phyloP scores from a whole-genome alignment of 1,140 invertebrate genomes.

The Pseudomyrmex flavicornis region DNA sequence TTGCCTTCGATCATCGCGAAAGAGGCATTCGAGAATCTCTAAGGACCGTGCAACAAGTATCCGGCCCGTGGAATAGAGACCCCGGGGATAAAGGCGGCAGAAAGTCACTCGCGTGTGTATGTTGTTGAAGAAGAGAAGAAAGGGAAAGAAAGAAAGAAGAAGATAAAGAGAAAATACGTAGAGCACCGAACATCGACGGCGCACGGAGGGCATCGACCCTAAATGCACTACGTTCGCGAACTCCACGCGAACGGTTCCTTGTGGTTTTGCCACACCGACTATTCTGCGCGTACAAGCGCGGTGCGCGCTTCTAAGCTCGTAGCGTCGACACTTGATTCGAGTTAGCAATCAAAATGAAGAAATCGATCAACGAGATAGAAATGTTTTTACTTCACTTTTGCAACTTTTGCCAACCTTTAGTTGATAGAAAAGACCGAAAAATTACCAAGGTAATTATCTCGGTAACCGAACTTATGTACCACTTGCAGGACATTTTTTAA shows the following conservation, averaged over 20 bases:
- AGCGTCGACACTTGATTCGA: background rate
- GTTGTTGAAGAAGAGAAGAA: background rate
- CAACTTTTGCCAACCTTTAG: no score
- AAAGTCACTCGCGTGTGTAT: conserved; percentile 21
- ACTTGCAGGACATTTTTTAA: no score
- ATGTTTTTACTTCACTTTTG: no score
- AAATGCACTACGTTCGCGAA: conserved; percentile 70
- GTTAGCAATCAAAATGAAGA: no score
- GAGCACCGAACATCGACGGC: conserved; percentile 71
- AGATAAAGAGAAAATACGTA: conserved; percentile 66
- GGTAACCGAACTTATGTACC: no score
- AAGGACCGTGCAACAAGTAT: conserved; percentile 49
- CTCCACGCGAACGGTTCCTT: conserved; percentile 46
- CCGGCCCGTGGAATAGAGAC: conserved; percentile 20
- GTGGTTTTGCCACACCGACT: conserved; percentile 63
- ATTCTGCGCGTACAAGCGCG: background rate
- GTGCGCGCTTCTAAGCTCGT: background rate
- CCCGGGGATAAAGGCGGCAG: conserved; percentile 39
- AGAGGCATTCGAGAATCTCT: conserved; percentile 33
- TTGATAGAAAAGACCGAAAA: no score
- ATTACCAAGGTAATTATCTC: no score
- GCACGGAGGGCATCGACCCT: conserved; percentile 69
- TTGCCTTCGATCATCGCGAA: conserved; percentile 48
- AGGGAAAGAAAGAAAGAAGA: conserved; percentile 54
- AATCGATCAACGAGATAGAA: no score